Base-by-base conservation (phyloP, 2,113 vertebrate species). In the Phoenicopterus ruber region DNA sequence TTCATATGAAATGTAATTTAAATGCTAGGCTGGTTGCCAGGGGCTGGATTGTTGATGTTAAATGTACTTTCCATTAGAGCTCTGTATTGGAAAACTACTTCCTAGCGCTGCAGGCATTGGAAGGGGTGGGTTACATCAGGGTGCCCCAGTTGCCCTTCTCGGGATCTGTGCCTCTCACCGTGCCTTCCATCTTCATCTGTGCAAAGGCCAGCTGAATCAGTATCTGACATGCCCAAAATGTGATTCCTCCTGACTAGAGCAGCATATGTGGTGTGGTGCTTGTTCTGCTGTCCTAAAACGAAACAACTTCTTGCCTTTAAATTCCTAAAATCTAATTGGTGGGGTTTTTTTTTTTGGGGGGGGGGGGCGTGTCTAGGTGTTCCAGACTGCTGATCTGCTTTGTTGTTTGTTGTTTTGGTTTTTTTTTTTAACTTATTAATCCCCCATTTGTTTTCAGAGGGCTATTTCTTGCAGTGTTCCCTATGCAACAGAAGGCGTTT, bases 51-150 rank as follows among this genome's bases (percentile, higher is more conserved):
- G 84, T 91, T 96, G 94, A 85, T 96, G 90, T 86, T 88, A 38
- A 93, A 79, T 93, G 94, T 80, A 94, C 86, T 97, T 97, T 97
- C 96, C 94, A 93, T 97, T 96, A 97, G 93, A 89, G 54, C 65
- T 89, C 61, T 74, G 71, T 97, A 96, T 95, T 96, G 95, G 95
- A 95, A 97, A 96, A 94, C 65, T 49, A 18, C 72, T 94, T 96
- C 90, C 93, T 91, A 88, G 80, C 0, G 57, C 96, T 91, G 82
- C 70, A 82, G 96, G 93, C 95, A 44, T 32, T 86, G 73, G 40
- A 92, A 63, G 86, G 88, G 76, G 47, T 77, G 92, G 71, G 77
- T 91, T 69, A 87, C 29, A 47, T 86, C 58, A 86, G 88, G 58
- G 19, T 79, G 77, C 46, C 86, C 86, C 17, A 4, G 38, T 88